Evolutionary conservation across 1,140 invertebrate genomes (phyloP).

Genomic region (Brachionus angularis): DNA sequence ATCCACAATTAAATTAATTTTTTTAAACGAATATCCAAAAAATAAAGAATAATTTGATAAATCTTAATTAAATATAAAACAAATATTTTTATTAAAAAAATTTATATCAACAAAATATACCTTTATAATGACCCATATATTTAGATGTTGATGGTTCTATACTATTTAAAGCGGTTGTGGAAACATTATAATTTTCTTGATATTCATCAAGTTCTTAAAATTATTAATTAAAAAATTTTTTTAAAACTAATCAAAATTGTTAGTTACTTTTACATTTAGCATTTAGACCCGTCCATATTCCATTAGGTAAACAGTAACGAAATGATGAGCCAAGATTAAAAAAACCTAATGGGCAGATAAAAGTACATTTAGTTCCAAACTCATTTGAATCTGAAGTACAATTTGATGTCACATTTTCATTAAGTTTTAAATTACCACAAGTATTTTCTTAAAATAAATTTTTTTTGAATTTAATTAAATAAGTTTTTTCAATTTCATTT

Average conservation of each 20-base stretch:
- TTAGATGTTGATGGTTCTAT: no score
- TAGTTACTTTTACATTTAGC: neutral
- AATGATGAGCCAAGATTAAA: neutral
- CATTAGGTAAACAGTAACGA: neutral
- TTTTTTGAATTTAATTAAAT: neutral
- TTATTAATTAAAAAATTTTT: no score
- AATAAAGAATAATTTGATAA: neutral
- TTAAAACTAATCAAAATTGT: no score
- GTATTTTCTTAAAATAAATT: neutral
- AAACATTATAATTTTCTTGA: no score
- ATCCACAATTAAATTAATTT: constrained; percentile 1
- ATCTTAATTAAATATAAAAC: neutral
- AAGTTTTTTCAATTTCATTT: neutral
- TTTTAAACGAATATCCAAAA: constrained; percentile 34
- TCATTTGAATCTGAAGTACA: neutral
- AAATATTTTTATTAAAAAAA: no score
- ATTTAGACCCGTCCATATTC: constrained; percentile 1
- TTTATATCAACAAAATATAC: no score
- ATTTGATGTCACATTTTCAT: neutral
- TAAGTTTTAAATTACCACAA: neutral
- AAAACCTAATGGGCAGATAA: neutral
- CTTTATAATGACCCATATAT: no score
- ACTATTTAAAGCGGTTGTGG: no score
- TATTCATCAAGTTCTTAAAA: no score
- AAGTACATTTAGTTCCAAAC: constrained; percentile 7